These are phyloP conservation scores for Liparis tanakae DNA, from an alignment of 2,797 vertebrate genomes.

Conservation along the genomic window DNA sequence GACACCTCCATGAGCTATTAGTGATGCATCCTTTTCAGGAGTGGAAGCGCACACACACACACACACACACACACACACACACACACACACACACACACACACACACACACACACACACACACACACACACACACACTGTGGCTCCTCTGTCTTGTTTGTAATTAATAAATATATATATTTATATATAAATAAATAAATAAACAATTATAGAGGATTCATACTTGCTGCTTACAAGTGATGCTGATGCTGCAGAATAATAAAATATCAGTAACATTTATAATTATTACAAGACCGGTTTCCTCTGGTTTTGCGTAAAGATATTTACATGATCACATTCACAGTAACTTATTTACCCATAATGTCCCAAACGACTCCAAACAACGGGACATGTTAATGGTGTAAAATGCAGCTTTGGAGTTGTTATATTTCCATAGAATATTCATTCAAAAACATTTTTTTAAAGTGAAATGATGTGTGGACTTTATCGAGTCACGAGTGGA, in stretches of 20 bases:
- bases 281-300: neutral
- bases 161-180: too few species aligned
- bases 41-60: conserved; percentile 26
- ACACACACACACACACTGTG: too few species aligned
- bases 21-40: conserved; percentile 56
- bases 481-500: conserved; percentile 6
- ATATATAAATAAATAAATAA: too few species aligned
- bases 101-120: too few species aligned
- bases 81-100: too few species aligned
- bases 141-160: too few species aligned
- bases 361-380: neutral
- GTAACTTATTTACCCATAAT: neutral
- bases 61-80: too few species aligned
- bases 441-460: too few species aligned
- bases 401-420: neutral
- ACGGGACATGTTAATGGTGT: too few species aligned
- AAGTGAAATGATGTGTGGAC: neutral
- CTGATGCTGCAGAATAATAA: conserved; percentile 3
- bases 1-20: conserved; percentile 10
- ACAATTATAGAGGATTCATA: neutral
- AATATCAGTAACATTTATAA: neutral
- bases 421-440: too few species aligned
- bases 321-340: neutral
- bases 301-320: neutral
- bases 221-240: neutral